Evolutionary conservation across 2,888 invertebrate species (phyloP), one percentile per base, ranked within the genome.

Genomic region (Protodeltote pygarga): DNA sequence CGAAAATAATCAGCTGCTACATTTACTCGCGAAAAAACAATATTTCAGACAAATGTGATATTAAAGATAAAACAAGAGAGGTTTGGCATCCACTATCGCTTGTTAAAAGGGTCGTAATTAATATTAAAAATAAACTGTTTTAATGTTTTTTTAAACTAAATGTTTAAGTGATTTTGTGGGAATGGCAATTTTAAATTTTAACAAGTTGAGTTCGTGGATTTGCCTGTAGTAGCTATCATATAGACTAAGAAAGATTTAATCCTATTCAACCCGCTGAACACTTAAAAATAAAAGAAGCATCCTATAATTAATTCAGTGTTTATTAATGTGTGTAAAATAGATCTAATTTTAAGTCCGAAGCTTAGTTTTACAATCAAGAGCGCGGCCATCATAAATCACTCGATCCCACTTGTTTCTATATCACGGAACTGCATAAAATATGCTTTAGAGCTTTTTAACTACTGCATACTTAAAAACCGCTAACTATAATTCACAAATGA

Each of bases 91-190:
- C 42, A 47, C 53, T 68, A 70, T 71, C 54, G 61, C 55, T 54
- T 54, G 68, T 59, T 73, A 71, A 70, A 66, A 66, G 73, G 63
- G 62, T 66, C 73, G 50, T 71, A 73, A 74, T 74, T 74, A 73
- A 67, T 64, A 62, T 65, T 57, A 61, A 67, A 71, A 73, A 73
- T 73, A 74, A 70, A 59, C 65, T 70, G 66, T 66, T 63, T 67
- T 44, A 33, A 28, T 31, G n/a, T 37, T 53, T 41, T 41, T 29
- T 35, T 21, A 34, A 21, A 28, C 34, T 28, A 25, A 27, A 38
- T 24, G 17, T 47, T 37, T 55, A 59, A 49, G 47, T 46, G 65
- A 47, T 42, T 51, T 52, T 51, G 53, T 63, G 55, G 38, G 48
- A 23, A 44, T 29, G 39, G 35, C 33, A 20, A 20, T 33, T 40